Evolutionary conservation across 2,113 vertebrate genomes (phyloP).

Genomic region (Hypanus sabinus): DNA sequence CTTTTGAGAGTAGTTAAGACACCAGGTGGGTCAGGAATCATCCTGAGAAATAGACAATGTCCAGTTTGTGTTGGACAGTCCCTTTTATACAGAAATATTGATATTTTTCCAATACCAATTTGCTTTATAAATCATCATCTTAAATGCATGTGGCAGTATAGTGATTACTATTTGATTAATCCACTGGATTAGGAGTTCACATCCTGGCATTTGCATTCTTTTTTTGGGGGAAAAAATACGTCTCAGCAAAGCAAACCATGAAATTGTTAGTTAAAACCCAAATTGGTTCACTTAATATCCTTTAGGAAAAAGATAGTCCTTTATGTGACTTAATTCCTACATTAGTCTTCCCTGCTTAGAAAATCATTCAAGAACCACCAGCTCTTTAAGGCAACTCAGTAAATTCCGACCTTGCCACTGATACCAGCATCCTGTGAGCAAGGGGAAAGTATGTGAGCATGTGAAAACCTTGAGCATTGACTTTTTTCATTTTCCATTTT

Average conservation of each 20-base stretch:
- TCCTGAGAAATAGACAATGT: background rate
- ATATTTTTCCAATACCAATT: background rate
- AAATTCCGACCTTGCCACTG: background rate
- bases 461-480: background rate
- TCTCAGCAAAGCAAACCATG: background rate
- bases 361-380: background rate
- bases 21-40: background rate
- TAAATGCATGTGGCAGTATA: background rate
- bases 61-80: background rate
- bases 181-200: background rate
- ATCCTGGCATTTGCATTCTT: background rate
- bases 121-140: background rate
- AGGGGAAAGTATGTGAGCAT: background rate
- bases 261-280: background rate
- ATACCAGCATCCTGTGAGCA: background rate
- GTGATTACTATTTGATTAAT: background rate
- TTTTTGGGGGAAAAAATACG: background rate
- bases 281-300: background rate
- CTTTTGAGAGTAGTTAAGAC: background rate
- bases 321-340: background rate
- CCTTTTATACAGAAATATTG: background rate
- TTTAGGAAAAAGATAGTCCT: background rate
- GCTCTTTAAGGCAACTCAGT: background rate
- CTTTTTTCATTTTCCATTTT: background rate
- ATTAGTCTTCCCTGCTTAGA: background rate